Conservation (phyloP, 2,113 vertebrate species). For the Madoqua kirkii region DNA sequence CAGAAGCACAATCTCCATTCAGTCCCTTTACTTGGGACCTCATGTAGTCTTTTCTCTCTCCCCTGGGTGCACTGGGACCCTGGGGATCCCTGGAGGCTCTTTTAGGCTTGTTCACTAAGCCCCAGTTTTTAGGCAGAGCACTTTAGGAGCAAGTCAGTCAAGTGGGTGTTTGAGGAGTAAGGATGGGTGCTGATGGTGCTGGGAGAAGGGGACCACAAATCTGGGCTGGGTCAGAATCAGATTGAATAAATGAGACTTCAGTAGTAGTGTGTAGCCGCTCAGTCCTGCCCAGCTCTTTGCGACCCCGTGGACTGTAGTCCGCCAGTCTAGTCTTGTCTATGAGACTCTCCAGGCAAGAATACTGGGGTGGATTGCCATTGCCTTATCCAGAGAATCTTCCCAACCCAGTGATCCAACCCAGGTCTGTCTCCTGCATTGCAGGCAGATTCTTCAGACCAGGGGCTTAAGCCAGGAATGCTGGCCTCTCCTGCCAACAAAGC, state of each 20-base stretch:
- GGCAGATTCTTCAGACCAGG: neutral
- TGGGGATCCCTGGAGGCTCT: fast-evolving
- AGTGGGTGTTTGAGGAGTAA: neutral
- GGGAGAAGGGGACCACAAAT: fast-evolving
- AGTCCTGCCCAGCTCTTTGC: fast-evolving
- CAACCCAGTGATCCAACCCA: fast-evolving
- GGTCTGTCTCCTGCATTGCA: neutral
- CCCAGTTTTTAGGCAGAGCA: neutral
- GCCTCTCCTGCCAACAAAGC: neutral
- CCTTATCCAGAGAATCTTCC: neutral
- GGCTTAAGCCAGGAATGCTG: neutral
- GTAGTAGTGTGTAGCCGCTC: fast-evolving
- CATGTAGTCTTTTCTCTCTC: neutral
- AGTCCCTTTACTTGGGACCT: fast-evolving
- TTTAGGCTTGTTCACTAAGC: neutral
- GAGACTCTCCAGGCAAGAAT: neutral
- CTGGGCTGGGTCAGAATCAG: fast-evolving
- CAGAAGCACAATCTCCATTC: neutral
- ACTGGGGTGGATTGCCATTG: neutral
- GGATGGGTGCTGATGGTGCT: fast-evolving
- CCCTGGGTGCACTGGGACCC: fast-evolving
- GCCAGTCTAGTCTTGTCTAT: neutral
- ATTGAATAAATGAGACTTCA: neutral
- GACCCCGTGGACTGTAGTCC: neutral
- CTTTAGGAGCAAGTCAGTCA: neutral